These are phyloP conservation scores for Corbicula japonica DNA, from an alignment of 2,888 invertebrate species.

Conservation along the genomic window DNA sequence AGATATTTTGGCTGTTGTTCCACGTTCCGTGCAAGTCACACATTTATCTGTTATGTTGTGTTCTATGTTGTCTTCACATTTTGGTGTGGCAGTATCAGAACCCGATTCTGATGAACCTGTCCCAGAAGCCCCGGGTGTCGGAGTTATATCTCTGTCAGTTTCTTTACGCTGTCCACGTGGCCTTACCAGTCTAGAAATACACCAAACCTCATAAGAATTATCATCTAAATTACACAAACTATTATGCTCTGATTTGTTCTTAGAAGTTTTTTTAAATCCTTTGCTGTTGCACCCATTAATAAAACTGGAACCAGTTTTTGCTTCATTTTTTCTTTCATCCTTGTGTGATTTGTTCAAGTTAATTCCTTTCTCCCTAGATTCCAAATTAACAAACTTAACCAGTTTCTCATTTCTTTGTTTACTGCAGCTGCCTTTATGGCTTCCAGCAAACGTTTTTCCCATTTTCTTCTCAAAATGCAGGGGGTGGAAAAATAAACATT, in stretches of 20 bases:
- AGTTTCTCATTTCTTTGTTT: conserved; percentile 1
- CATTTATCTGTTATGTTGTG: no score
- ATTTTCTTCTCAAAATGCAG: conserved; percentile 28
- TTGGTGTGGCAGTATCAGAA: conserved; percentile 38
- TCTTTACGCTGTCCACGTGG: conserved; percentile 47
- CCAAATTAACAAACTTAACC: conserved; percentile 25
- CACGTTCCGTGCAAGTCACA: no score
- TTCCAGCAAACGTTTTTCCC: conserved; percentile 40
- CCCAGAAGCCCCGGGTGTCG: conserved; percentile 41
- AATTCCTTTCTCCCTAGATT: conserved; percentile 10
- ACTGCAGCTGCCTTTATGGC: conserved; percentile 32
- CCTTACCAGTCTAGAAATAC: conserved; percentile 65
- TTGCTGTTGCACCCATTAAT: neutral
- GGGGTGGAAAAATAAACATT: conserved; percentile 14
- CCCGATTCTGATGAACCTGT: conserved; percentile 18
- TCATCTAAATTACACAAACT: conserved; percentile 20
- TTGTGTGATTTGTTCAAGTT: conserved; percentile 4
- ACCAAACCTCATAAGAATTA: conserved; percentile 65
- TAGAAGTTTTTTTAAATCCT: neutral
- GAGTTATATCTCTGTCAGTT: conserved; percentile 47
- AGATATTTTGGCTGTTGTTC: no score
- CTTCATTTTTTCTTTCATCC: conserved; percentile 13
- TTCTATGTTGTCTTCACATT: no score
- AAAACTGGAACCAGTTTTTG: neutral
- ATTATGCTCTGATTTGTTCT: conserved; percentile 5